Conservation (phyloP, 2,888 invertebrate genomes). For the Eupithecia insigniata region DNA sequence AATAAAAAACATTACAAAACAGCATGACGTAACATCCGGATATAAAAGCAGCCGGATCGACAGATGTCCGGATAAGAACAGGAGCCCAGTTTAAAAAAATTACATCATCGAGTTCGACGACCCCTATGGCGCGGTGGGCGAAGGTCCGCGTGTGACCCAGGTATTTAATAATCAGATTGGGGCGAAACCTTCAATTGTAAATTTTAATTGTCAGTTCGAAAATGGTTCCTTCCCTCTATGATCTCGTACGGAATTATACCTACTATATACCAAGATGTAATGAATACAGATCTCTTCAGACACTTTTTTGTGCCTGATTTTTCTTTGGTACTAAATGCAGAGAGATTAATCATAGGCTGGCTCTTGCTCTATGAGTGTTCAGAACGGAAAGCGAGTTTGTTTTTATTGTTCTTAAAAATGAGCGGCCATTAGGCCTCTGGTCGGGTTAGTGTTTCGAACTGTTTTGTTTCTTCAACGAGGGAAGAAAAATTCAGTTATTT, state of each 20-base stretch:
- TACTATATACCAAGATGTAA: background rate
- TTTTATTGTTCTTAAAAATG: constrained; percentile 30
- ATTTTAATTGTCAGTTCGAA: too few relatives aligned
- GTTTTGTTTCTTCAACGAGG: background rate
- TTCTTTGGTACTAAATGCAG: background rate
- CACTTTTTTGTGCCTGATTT: background rate
- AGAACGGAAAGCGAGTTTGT: constrained; percentile 12
- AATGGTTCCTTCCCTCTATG: too few relatives aligned
- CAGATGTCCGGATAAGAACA: constrained; percentile 22
- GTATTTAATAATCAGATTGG: too few relatives aligned
- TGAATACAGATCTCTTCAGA: background rate
- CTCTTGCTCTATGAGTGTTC: constrained; percentile 11
- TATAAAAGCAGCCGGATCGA: constrained; percentile 29
- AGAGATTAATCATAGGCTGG: background rate
- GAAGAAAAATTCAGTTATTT: background rate
- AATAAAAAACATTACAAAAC: constrained; percentile 23
- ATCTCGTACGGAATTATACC: background rate
- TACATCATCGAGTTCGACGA: background rate
- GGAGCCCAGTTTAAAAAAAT: background rate
- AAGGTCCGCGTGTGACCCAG: too few relatives aligned
- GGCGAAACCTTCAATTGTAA: too few relatives aligned
- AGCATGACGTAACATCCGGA: constrained; percentile 26
- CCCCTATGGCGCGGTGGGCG: too few relatives aligned
- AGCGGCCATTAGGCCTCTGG: constrained; percentile 13
- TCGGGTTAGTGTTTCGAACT: constrained; percentile 3